phyloP scores from a whole-genome alignment of 2,113 vertebrate species.

The Phaetusa simplex region DNA sequence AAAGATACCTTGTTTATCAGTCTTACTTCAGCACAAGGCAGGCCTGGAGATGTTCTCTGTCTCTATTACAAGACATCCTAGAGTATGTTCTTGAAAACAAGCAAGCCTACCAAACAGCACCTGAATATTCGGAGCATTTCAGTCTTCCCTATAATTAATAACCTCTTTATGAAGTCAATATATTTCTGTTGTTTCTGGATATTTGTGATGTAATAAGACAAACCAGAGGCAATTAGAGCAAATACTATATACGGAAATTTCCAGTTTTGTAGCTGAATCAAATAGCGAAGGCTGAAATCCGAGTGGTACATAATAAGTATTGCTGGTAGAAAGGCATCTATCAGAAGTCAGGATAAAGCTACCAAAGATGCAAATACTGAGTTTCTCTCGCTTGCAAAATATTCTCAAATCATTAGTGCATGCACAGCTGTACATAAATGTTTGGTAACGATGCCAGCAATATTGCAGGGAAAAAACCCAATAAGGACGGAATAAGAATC shows the following conservation, averaged over 20 bases:
- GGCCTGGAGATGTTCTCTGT: not conserved
- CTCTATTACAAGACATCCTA: not conserved
- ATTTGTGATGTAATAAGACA: not conserved
- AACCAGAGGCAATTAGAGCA: not conserved
- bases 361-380: not conserved
- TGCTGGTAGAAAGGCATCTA: not conserved
- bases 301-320: not conserved
- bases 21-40: not conserved
- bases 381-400: not conserved
- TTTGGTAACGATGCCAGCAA: not conserved
- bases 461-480: not conserved
- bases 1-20: not conserved
- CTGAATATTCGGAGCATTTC: not conserved
- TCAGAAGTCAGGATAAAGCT: not conserved
- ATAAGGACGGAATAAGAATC: not conserved
- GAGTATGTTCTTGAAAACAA: not conserved
- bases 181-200: not conserved
- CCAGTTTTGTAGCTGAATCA: not conserved
- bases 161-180: not conserved
- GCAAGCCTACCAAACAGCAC: not conserved
- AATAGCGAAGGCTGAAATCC: not conserved
- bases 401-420: not conserved
- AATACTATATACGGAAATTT: not conserved
- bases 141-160: not conserved
- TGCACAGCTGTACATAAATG: slow-evolving; percentile 6